A percentile compares a stretch with the other conserved stretches of the same genome.
Conservation (phyloP, 2,113 vertebrate species). For the Ovis canadensis region DNA sequence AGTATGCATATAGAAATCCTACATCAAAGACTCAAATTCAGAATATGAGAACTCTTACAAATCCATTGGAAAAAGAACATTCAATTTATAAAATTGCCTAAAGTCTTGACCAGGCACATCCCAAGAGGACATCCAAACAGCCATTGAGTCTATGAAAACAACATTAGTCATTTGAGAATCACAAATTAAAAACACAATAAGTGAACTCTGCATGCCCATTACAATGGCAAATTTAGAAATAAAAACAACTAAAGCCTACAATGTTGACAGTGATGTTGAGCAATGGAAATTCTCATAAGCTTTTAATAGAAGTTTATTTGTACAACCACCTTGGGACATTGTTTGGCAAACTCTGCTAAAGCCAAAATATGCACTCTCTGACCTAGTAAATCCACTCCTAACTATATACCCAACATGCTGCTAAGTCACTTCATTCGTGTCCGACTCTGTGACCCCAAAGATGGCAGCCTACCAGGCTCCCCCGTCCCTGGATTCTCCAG, state of each 20-base stretch:
- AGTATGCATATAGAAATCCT: not conserved
- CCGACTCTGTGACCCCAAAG: too few relatives aligned
- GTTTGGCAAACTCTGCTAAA: not conserved
- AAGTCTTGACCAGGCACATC: not conserved
- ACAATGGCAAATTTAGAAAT: not conserved
- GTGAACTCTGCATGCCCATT: not conserved
- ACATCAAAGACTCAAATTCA: not conserved
- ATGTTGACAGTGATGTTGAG: not conserved
- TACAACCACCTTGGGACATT: not conserved
- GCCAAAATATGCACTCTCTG: not conserved
- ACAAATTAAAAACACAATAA: not conserved
- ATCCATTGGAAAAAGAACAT: not conserved
- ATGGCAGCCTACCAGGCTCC: too few relatives aligned
- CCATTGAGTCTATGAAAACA: not conserved
- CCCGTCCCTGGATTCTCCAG: too few relatives aligned
- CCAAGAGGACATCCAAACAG: not conserved
- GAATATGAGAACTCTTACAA: not conserved
- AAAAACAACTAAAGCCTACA: not conserved
- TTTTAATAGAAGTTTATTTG: not conserved
- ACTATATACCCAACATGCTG: not conserved
- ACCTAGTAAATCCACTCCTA: not conserved
- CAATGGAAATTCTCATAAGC: not conserved
- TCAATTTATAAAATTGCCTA: not conserved
- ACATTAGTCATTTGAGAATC: not conserved
- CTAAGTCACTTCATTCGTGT: too few relatives aligned